Evolutionary conservation across 2,888 invertebrate species (phyloP).

Genomic region (Meandrusa payeni): DNA sequence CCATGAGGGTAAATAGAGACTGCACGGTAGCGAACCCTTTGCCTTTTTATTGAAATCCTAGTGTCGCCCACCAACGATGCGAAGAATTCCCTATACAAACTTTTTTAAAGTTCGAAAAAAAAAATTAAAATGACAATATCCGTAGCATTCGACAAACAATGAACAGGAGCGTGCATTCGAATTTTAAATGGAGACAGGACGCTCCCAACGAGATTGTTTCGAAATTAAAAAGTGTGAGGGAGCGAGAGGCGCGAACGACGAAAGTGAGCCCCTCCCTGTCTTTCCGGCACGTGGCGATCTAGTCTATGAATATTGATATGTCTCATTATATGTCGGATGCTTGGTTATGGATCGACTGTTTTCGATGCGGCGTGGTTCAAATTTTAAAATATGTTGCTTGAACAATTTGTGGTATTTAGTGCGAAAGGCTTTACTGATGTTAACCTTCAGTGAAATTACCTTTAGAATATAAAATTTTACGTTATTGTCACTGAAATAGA

Average conservation of each 20-base stretch:
- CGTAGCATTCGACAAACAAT: constrained; percentile 42
- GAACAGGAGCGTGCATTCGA: constrained; percentile 43
- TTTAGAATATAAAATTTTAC: too few species aligned
- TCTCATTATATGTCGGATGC: constrained; percentile 38
- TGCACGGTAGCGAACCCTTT: too few species aligned
- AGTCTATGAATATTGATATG: constrained; percentile 47
- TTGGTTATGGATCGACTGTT: constrained; percentile 28
- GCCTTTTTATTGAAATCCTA: too few species aligned
- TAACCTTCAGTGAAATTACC: too few species aligned
- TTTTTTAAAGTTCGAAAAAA: constrained; percentile 33
- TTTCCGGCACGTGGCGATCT: constrained; percentile 45
- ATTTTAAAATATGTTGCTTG: constrained; percentile 19
- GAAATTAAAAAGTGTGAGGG: constrained; percentile 44
- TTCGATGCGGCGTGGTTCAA: constrained; percentile 22
- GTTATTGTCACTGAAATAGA: too few species aligned
- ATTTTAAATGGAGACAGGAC: constrained; percentile 43
- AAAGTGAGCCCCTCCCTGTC: constrained; percentile 34
- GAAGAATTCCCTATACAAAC: constrained; percentile 25
- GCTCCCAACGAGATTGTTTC: constrained; percentile 42
- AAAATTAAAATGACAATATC: constrained; percentile 44
- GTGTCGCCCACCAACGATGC: constrained; percentile 42
- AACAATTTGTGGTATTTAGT: too few species aligned
- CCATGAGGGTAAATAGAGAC: too few species aligned
- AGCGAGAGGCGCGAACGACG: constrained; percentile 33
- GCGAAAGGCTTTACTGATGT: too few species aligned